phyloP scores from a whole-genome alignment of 2,113 vertebrate genomes.

The Megaceryle torquata region DNA sequence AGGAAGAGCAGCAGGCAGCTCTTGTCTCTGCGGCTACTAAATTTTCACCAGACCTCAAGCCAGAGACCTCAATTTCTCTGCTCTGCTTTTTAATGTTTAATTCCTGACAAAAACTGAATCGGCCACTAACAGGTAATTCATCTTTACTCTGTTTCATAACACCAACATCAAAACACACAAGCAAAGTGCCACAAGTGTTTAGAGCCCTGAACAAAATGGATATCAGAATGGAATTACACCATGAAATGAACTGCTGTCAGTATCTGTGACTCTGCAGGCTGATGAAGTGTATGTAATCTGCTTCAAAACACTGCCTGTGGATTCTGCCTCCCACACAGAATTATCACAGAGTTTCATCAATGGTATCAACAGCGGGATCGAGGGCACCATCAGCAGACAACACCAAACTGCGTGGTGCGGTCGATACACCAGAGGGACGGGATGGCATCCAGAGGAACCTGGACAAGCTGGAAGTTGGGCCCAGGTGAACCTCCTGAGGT shows the following conservation, averaged over 20 bases:
- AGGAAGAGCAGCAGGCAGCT: not conserved
- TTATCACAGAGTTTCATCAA: not conserved
- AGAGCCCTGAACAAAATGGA: not conserved
- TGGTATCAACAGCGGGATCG: no score
- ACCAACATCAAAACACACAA: not conserved
- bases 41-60: not conserved
- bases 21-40: not conserved
- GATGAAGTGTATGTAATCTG: not conserved
- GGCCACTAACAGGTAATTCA: not conserved
- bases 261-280: not conserved
- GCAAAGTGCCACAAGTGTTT: not conserved
- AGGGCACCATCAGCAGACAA: no score
- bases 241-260: not conserved
- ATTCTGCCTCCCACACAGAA: not conserved
- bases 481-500: no score
- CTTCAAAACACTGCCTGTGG: not conserved
- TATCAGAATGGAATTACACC: not conserved
- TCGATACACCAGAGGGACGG: no score
- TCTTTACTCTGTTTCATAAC: not conserved
- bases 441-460: no score
- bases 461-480: no score
- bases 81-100: not conserved
- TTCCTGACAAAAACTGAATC: not conserved
- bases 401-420: no score
- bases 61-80: not conserved